These are phyloP conservation scores for Marasmarcha lunaedactyla DNA, from an alignment of 2,888 invertebrate genomes.

Conservation along the genomic window DNA sequence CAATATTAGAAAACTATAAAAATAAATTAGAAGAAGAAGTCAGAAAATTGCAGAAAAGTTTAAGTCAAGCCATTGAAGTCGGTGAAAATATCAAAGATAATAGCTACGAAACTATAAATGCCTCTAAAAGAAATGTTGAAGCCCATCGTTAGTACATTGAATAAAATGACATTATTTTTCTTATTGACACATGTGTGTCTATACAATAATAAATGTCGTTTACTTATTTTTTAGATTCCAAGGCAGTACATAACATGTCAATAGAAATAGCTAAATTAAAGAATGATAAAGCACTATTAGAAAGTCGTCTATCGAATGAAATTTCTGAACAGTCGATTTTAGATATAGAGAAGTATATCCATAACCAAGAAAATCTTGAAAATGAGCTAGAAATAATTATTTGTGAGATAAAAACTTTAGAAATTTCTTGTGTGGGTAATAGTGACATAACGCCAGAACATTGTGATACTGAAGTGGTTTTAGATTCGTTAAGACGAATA, in stretches of 20 bases:
- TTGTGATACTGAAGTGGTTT: conserved; percentile 32
- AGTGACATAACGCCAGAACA: conserved; percentile 30
- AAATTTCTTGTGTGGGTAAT: conserved; percentile 39
- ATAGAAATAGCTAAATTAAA: conserved; percentile 43
- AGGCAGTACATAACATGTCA: conserved; percentile 55
- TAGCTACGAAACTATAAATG: conserved; percentile 31
- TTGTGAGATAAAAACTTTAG: conserved; percentile 41
- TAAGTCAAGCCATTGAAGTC: conserved; percentile 31
- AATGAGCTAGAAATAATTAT: conserved; percentile 40
- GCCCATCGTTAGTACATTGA: conserved; percentile 42
- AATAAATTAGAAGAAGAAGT: conserved; percentile 50
- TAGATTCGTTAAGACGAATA: conserved; percentile 37
- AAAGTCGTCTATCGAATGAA: conserved; percentile 31
- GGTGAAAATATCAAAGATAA: conserved; percentile 39
- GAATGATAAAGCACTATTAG: conserved; percentile 30
- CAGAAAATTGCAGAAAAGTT: conserved; percentile 28
- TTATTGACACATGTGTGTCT: no score
- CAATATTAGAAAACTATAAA: conserved; percentile 48
- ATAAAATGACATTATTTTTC: background rate
- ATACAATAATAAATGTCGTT: no score
- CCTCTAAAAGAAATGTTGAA: conserved; percentile 38
- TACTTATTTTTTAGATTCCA: conserved; percentile 36
- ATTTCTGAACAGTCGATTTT: conserved; percentile 29
- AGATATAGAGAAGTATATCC: conserved; percentile 31
- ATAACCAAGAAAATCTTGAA: conserved; percentile 30